Evolutionary conservation across 2,797 vertebrate genomes (phyloP), one percentile per base, ranked within the genome.

Genomic region (Thaleichthys pacificus): DNA sequence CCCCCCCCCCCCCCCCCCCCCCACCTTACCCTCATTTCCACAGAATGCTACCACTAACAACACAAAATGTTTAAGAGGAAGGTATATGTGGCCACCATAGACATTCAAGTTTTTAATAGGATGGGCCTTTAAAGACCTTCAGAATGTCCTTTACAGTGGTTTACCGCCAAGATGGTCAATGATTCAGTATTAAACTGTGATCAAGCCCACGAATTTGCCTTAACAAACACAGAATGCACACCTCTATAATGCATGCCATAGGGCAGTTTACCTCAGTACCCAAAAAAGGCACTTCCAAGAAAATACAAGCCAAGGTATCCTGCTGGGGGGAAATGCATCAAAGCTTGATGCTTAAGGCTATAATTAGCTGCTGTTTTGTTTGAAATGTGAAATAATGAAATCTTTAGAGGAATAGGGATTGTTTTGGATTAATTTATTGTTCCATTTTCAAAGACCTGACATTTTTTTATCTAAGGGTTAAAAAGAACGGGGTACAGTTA

Each of bases 311-410:
- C 77, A 64, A 84, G 81, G 86, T 82, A 81, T 89, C 90, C 86
- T 84, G 87, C 88, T 83, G 82, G 84, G 88, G 84, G 81, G 86
- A 84, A 87, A 88, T 84, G 90, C 89, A 93, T 92, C 90, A 92
- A 93, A 93, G 90, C 85, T 69, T 66, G 80, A 88, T 86, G 87
- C 92, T 92, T 87, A 74, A 87, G 90, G 91, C 89, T 89, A 92
- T 92, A 93, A 94, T 93, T 93, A 94, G 84, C 86, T 64, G 66
- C 81, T 83, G 77, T 82, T 72, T 88, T 82, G 87, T 89, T 90
- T 91, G 86, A 92, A 91, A 92, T 87, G 82, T 76, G 80, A 77
- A 83, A 82, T 77, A 87, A 88, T 80, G 65, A 84, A 86, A 76
- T 87, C 86, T 88, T 87, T 74, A 76, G 89, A 87, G 87, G 75